Evolutionary conservation across 2,888 invertebrate genomes (phyloP).

Genomic region (Slavum lentiscoides): DNA sequence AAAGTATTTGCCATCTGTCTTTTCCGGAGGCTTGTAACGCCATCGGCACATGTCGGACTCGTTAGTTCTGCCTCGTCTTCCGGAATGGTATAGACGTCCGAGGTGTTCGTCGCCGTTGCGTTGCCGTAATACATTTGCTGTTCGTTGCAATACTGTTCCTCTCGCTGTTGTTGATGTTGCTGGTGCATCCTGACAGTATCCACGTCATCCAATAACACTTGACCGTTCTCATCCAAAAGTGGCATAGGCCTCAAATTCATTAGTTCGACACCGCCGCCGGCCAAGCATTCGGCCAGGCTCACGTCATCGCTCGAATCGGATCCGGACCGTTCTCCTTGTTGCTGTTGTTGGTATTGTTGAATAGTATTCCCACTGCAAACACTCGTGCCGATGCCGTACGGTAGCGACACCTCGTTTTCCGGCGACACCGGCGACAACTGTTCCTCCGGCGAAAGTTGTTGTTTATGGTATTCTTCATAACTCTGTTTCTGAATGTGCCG

Average conservation of each 20-base stretch:
- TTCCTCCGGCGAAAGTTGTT: conserved; percentile 47
- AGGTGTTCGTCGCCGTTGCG: conserved; percentile 58
- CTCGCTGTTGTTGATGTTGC: conserved; percentile 45
- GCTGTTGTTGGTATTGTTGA: conserved; percentile 54
- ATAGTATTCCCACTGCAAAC: conserved; percentile 52
- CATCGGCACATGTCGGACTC: conserved; percentile 61
- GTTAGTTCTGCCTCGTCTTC: conserved; percentile 63
- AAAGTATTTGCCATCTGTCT: conserved; percentile 52
- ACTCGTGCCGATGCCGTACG: conserved; percentile 44
- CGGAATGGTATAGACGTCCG: conserved; percentile 63
- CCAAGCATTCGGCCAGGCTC: conserved; percentile 53
- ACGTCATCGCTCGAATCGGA: conserved; percentile 55
- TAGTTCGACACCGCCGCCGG: conserved; percentile 42
- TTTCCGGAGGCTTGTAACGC: conserved; percentile 61
- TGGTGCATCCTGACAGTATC: conserved; percentile 52
- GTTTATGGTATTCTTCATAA: conserved; percentile 34
- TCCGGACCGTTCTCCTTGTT: conserved; percentile 54
- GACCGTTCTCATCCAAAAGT: conserved; percentile 54
- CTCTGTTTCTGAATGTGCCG: conserved; percentile 18
- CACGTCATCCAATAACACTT: conserved; percentile 54
- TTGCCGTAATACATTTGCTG: conserved; percentile 59
- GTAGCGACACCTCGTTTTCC: conserved; percentile 31
- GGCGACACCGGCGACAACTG: conserved; percentile 47
- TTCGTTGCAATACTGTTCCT: conserved; percentile 52
- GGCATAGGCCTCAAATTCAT: conserved; percentile 46